Base-by-base conservation (phyloP, 2,113 vertebrate species). In the Phoenicopterus ruber region DNA sequence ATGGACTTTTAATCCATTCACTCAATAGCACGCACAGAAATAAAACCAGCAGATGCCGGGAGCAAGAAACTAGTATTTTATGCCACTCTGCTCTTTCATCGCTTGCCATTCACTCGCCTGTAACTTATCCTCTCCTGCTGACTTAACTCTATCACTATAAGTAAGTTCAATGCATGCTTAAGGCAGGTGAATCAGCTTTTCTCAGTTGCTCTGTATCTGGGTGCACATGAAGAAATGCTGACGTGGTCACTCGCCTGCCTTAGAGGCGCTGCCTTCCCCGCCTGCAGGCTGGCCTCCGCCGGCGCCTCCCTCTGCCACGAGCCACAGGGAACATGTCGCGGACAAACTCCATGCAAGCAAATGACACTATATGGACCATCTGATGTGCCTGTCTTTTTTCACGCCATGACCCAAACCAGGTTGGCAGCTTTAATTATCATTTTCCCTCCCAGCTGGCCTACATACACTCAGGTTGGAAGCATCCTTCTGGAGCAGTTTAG, bases 241-340 rank as follows among this genome's bases (percentile, higher is more conserved):
- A 28, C 2, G 16, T 24, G 77, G 67, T 38, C 59, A 47, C 32
- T 34, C 2, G 1, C 26, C 42, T 63, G 77, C 78, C 62, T 57
- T 12, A 21, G 52, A 57, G 78, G 31, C 54, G 34, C 71, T 86
- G 49, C 52, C 22, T 42, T 76, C 38, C 0, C 8, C 0, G 3
- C 50, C 38, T 29, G 52, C 58, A 44, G 50, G 18, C 46, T 32
- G 57, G 54, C 57, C 21, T 28, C 40, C 58, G 46, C 31, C 71
- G 66, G 80, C 8, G 2, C 61, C 70, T 86, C 86, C 66, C 7
- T 13, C 62, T 52, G 42, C 54, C 46, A 3, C 1, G 1, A 72
- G 61, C 26, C 78, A 18, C 46, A 7, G 49, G 9, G 42, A 90
- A 73, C 7, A 1, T 0, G 7, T 10, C n/a, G 69, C 0, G 0